Conservation (phyloP, 2,888 invertebrate genomes). For the Drosophila mettleri region DNA sequence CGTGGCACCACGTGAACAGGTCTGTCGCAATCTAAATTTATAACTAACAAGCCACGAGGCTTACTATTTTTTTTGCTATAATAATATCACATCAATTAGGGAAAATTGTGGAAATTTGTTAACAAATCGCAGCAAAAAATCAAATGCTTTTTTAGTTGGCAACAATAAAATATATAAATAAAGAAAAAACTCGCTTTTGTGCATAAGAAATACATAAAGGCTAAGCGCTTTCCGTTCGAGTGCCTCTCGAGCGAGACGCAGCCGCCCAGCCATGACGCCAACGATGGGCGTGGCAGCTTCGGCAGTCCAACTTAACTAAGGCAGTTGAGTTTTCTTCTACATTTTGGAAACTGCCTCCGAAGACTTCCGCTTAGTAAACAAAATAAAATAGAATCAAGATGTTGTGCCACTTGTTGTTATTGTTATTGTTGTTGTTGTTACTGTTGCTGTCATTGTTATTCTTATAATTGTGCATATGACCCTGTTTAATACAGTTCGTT, state of each 20-base stretch:
- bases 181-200: neutral
- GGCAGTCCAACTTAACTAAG: neutral
- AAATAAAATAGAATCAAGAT: constrained; percentile 41
- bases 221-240: constrained; percentile 64
- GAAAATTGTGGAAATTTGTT: constrained; percentile 51
- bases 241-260: constrained; percentile 58
- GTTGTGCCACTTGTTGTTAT: constrained; percentile 31
- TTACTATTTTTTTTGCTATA: too few species aligned
- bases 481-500: constrained; percentile 78
- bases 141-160: constrained; percentile 36
- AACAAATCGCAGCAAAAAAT: constrained; percentile 62
- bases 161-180: constrained; percentile 1
- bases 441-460: too few species aligned
- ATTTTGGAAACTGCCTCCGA: constrained; percentile 29
- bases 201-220: constrained; percentile 14
- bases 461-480: constrained; percentile 79
- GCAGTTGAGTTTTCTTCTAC: neutral
- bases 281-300: neutral
- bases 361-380: constrained; percentile 57
- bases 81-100: constrained; percentile 24
- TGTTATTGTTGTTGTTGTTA: constrained; percentile 19
- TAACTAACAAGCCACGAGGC: constrained; percentile 37
- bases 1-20: constrained; percentile 35
- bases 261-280: constrained; percentile 69
- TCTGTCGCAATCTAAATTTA: constrained; percentile 46